These are phyloP conservation scores for Ariopsis seemanni DNA, from an alignment of 2,113 vertebrate species.

Conservation along the genomic window DNA sequence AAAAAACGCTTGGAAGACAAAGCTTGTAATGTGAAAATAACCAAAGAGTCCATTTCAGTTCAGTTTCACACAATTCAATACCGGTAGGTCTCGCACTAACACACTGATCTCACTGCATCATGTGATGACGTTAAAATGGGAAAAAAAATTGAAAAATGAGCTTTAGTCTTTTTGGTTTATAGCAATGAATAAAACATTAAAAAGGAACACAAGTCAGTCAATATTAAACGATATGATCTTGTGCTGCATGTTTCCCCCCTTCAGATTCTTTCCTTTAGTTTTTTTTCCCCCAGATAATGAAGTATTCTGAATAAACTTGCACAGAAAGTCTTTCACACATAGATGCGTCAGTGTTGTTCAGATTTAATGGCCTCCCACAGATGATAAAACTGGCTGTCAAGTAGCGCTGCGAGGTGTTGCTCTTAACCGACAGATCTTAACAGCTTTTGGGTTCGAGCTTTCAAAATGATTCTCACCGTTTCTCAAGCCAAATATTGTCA, in stretches of 20 bases:
- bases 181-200: background rate
- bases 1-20: background rate
- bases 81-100: background rate
- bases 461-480: background rate
- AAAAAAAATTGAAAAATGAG: too few relatives aligned
- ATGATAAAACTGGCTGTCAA: background rate
- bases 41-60: background rate
- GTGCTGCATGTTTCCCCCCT: background rate
- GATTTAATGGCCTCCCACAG: constrained; percentile 3
- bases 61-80: background rate
- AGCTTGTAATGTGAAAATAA: background rate
- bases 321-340: background rate
- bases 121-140: background rate
- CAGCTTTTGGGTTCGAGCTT: background rate
- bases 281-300: background rate
- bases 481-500: background rate
- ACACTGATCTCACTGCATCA: background rate
- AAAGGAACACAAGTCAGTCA: background rate
- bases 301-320: background rate
- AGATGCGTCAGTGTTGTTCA: constrained; percentile 7
- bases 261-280: background rate
- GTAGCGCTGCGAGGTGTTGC: background rate
- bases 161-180: background rate
- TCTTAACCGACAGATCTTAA: background rate
- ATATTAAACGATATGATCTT: background rate